phyloP scores from a whole-genome alignment of 2,113 vertebrate genomes.

The Phylloscopus trochilus region DNA sequence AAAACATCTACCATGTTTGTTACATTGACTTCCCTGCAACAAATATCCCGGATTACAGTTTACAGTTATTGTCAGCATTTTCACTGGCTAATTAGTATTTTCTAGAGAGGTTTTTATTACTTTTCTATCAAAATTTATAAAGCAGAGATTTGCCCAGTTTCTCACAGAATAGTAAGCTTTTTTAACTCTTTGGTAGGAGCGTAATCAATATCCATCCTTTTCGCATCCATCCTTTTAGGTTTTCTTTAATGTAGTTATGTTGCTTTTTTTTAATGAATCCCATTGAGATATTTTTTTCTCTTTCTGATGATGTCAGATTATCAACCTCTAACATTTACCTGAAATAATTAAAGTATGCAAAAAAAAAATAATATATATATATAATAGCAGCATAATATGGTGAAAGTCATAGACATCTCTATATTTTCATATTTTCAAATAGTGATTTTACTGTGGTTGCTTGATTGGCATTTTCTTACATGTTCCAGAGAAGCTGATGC shows the following conservation, averaged over 20 bases:
- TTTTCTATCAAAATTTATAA: neutral
- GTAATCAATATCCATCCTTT: neutral
- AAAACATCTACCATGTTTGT: neutral
- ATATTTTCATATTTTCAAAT: neutral
- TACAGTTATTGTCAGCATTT: neutral
- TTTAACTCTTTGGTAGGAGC: neutral
- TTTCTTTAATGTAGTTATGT: neutral
- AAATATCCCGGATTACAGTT: neutral
- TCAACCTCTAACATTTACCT: neutral
- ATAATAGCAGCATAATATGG: neutral
- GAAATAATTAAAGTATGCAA: neutral
- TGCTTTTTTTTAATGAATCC: neutral
- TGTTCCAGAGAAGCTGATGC: conserved; percentile 73
- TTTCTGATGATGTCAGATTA: neutral
- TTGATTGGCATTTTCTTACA: neutral
- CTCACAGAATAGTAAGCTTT: neutral
- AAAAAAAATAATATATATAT: neutral
- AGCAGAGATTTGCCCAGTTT: neutral
- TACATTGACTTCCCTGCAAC: neutral
- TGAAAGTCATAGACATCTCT: neutral
- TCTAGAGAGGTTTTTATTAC: neutral
- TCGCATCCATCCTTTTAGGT: neutral
- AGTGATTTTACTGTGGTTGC: neutral
- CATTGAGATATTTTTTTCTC: neutral
- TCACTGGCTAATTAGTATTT: neutral